Evolutionary conservation across 2,797 vertebrate species (phyloP), one percentile per base, ranked within the genome.

Genomic region (Hemibagrus guttatus): DNA sequence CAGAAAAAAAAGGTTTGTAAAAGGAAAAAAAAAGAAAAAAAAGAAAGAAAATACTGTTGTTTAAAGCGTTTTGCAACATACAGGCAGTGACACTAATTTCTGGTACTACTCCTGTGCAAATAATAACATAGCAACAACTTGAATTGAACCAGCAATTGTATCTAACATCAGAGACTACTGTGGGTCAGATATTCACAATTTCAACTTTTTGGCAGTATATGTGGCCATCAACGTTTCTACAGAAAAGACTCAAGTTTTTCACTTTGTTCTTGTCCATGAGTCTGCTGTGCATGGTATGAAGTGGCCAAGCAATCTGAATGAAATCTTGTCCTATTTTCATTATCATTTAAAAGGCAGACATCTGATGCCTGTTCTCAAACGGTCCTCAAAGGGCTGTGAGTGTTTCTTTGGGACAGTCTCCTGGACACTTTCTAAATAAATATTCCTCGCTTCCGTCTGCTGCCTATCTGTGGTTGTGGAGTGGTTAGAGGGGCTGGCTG

Each of bases 101-200:
- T 97, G 97, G 97, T 96, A 97, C 97, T 98, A 98, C 96, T 97
- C 95, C 97, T 98, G 98, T 98, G 98, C 98, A 99, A 98, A 98
- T 97, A 96, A 98, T 95, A 97, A 98, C 97, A 97, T 97, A 98
- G 97, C 97, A 98, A 99, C 97, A 97, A 98, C 96, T 97, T 97
- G 97, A 99, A 97, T 96, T 97, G 97, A 98, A 97, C 97, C 98
- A 97, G 97, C 97, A 99, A 98, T 97, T 96, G 97, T 97, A 97
- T 97, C 97, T 98, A 98, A 97, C 97, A 96, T 97, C 95, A 95
- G 97, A 96, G 96, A 97, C 98, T 98, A 99, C 97, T 95, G 97
- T 96, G 97, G 97, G 95, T 95, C 96, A 97, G 96, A 95, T 97
- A 98, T 98, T 99, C 98, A 99, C 97, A 98, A 97, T 97, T 97